Percentiles rank a stretch among this genome's conserved stretches.
phyloP scores from a whole-genome alignment of 2,888 invertebrate genomes.

The Agonum fuliginosum region DNA sequence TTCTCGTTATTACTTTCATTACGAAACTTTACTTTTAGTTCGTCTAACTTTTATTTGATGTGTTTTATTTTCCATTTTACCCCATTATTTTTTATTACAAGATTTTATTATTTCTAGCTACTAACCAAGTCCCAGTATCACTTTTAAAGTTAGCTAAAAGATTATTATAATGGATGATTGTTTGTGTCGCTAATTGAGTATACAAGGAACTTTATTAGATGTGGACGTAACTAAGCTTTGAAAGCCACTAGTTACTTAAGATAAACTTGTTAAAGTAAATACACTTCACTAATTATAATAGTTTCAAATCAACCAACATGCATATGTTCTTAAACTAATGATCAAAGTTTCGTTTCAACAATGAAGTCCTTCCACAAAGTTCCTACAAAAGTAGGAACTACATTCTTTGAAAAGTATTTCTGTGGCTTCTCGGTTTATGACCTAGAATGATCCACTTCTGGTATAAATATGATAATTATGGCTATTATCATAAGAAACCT shows the following conservation, averaged over 20 bases:
- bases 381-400: neutral
- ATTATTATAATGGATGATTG: conserved; percentile 28
- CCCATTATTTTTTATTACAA: conserved; percentile 26
- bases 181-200: neutral
- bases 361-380: neutral
- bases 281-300: conserved; percentile 5
- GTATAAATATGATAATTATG: conserved; percentile 29
- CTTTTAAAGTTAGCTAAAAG: too few species aligned
- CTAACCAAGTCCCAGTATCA: too few species aligned
- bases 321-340: conserved; percentile 24
- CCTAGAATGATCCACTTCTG: conserved; percentile 9
- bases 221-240: neutral
- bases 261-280: conserved; percentile 19
- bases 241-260: neutral
- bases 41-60: conserved; percentile 11
- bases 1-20: conserved; percentile 27
- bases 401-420: conserved; percentile 15
- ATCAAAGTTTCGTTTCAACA: neutral
- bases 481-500: conserved; percentile 30
- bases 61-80: conserved; percentile 36
- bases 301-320: conserved; percentile 19
- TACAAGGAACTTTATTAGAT: neutral
- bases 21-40: conserved; percentile 34
- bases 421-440: neutral
- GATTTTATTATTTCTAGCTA: too few species aligned